These are phyloP conservation scores for Psittacula derbiana DNA, from an alignment of 2,797 vertebrate species.

Conservation along the genomic window DNA sequence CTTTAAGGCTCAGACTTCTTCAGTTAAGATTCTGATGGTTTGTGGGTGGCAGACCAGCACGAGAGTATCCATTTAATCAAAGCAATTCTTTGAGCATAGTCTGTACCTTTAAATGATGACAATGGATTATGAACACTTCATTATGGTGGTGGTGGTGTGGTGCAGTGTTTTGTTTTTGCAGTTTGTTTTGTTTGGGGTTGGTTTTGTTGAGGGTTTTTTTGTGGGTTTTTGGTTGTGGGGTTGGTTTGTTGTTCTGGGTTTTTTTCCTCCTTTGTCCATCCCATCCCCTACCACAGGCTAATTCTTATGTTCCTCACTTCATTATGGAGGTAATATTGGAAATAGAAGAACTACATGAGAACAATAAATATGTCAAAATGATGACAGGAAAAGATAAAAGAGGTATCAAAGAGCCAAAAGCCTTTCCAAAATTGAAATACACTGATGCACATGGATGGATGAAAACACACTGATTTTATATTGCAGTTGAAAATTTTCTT, in stretches of 20 bases:
- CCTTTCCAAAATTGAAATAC: neutral
- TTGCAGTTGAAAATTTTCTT: neutral
- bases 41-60: neutral
- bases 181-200: neutral
- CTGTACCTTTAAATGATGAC: neutral
- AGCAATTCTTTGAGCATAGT: neutral
- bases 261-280: neutral
- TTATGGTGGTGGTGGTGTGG: neutral
- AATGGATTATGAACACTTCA: neutral
- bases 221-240: neutral
- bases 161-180: accelerated
- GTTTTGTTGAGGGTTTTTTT: accelerated
- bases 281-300: neutral
- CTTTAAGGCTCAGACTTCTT: neutral
- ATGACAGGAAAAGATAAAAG: neutral
- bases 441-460: neutral
- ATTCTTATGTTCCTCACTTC: neutral
- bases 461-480: neutral
- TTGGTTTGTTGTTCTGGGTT: neutral
- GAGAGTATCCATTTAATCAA: neutral
- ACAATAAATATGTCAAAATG: neutral
- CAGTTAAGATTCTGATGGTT: neutral
- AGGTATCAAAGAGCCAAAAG: neutral
- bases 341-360: neutral
- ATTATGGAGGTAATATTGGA: neutral